Evolutionary conservation across 23 tunicate genomes (phyloP).

Genomic region (Halocynthia roretzi): DNA sequence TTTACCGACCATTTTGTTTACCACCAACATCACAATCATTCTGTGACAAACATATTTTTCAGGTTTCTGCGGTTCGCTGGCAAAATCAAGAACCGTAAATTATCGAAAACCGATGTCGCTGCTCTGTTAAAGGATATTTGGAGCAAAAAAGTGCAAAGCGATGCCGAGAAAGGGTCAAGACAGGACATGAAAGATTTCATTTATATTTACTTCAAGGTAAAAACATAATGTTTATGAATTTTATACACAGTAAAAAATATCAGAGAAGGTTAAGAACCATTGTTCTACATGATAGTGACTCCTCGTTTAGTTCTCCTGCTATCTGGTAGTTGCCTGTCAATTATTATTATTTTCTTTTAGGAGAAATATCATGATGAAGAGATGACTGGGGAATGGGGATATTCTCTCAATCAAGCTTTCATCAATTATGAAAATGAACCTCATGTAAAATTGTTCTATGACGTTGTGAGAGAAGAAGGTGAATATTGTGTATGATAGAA

Average conservation of each 20-base stretch:
- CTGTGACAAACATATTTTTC: background rate
- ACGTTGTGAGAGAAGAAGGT: slow-evolving; percentile 58
- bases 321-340: too few species aligned
- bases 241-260: too few species aligned
- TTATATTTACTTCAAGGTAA: slow-evolving; percentile 63
- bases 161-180: slow-evolving; percentile 51
- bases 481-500: background rate
- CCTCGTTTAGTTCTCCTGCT: too few species aligned
- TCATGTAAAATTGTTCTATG: slow-evolving; percentile 41
- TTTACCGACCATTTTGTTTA: background rate
- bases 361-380: slow-evolving; percentile 50
- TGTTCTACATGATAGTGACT: too few species aligned
- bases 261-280: too few species aligned
- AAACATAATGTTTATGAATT: too few species aligned
- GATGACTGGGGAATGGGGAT: slow-evolving; percentile 76
- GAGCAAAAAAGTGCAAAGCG: slow-evolving; percentile 68
- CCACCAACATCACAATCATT: too few species aligned
- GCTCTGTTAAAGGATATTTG: slow-evolving; percentile 72
- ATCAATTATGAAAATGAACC: slow-evolving; percentile 38
- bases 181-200: slow-evolving; percentile 76
- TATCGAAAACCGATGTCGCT: slow-evolving; percentile 68
- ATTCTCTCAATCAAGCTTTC: slow-evolving; percentile 63
- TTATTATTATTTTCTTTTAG: slow-evolving; percentile 8
- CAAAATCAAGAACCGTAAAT: slow-evolving; percentile 41
- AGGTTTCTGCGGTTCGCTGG: slow-evolving; percentile 76